Conservation (phyloP, 2,797 vertebrate genomes). For the Amniataba percoides region DNA sequence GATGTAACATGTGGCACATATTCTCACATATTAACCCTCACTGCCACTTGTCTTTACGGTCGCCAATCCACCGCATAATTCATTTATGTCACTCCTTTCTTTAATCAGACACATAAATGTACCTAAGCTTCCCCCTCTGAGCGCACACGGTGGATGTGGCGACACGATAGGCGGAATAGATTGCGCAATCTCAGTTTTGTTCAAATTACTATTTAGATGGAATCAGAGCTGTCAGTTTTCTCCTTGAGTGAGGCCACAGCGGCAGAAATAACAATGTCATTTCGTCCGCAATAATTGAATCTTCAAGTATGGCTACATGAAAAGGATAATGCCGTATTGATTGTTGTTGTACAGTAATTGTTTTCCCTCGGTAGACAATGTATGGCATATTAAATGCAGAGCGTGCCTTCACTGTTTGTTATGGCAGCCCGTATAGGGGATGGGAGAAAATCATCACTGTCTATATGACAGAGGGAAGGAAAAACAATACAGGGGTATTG, state of each 20-base stretch:
- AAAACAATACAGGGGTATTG: slow-evolving; percentile 68
- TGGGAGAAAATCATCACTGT: slow-evolving; percentile 62
- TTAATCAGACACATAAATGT: slow-evolving; percentile 21
- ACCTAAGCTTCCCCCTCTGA: neutral
- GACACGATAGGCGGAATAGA: slow-evolving; percentile 12
- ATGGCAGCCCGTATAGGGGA: slow-evolving; percentile 21
- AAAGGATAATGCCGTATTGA: slow-evolving; percentile 71
- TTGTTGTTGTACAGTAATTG: slow-evolving; percentile 66
- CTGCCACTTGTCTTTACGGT: neutral
- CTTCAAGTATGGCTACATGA: slow-evolving; percentile 68
- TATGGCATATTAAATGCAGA: slow-evolving; percentile 62
- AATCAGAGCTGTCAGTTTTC: slow-evolving; percentile 37
- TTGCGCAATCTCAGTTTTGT: slow-evolving; percentile 21
- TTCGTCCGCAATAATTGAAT: slow-evolving; percentile 71
- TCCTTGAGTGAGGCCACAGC: slow-evolving; percentile 36
- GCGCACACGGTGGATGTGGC: neutral
- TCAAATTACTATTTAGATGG: slow-evolving; percentile 34
- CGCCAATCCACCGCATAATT: slow-evolving; percentile 15
- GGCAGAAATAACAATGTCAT: slow-evolving; percentile 48
- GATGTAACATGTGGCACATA: neutral
- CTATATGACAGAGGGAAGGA: slow-evolving; percentile 53
- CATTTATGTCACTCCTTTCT: slow-evolving; percentile 11
- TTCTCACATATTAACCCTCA: neutral
- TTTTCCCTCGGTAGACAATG: slow-evolving; percentile 59
- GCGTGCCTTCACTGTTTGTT: slow-evolving; percentile 53